Evolutionary conservation across 2,797 vertebrate genomes (phyloP).

Genomic region (Argya squamiceps): DNA sequence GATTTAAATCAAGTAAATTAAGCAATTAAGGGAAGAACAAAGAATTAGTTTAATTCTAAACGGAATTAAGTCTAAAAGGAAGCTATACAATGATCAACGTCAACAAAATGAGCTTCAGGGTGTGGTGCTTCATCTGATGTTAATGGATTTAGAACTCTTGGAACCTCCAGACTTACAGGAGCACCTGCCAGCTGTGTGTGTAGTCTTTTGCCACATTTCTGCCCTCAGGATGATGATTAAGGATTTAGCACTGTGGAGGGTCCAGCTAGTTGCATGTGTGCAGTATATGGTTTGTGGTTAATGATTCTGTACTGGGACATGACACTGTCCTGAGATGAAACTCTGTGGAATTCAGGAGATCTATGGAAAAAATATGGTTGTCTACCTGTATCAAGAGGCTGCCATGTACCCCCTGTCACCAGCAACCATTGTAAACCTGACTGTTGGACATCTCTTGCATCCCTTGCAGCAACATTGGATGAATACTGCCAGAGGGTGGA

Average conservation of each 20-base stretch:
- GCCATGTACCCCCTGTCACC: background rate
- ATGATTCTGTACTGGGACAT: background rate
- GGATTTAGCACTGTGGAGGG: background rate
- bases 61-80: background rate
- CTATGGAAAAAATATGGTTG: background rate
- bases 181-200: background rate
- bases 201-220: background rate
- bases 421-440: background rate
- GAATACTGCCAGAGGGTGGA: background rate
- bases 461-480: background rate
- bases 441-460: background rate
- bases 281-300: background rate
- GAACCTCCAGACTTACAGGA: background rate
- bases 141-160: background rate
- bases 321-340: background rate
- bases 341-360: background rate
- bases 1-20: background rate
- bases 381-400: background rate
- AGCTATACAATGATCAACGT: background rate
- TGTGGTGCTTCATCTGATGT: background rate
- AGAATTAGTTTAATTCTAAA: background rate
- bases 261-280: background rate
- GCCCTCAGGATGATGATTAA: background rate
- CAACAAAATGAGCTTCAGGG: background rate
- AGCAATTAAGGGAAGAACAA: background rate